Evolutionary conservation across 2,113 vertebrate species (phyloP), one percentile per base, ranked within the genome.

Genomic region (Apeltes quadracus): DNA sequence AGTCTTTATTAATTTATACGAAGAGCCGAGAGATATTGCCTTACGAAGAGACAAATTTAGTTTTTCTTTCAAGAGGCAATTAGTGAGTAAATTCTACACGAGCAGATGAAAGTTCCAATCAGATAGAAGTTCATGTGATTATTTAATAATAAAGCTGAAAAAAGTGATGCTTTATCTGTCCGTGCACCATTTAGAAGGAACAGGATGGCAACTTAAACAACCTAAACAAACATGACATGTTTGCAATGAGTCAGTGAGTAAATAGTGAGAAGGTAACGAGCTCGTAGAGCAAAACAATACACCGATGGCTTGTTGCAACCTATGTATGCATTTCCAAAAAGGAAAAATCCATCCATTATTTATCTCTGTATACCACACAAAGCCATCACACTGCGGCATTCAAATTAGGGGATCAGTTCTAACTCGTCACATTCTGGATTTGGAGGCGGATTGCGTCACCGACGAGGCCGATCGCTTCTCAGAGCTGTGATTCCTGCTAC

Each of bases 321-420:
- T n/a, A n/a, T 25, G 4, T 25, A 13, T 44, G 56, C 34, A 44
- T 76, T 73, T 76, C 63, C 58, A 78, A 63, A 51, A 51, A 34
- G 29, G 41, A 22, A 11, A 67, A 72, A 71, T 58, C 4, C 41
- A 69, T 58, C 57, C 62, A 46, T 83, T 74, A 63, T 85, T 84
- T 81, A 82, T 84, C 38, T 70, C 39, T 23, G 22, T 29, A 43
- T 79, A 61, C 61, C 63, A 7, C 67, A 78, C 59, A 73, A 72
- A 43, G 73, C 53, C 74, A 64, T 51, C 56, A 14, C 69, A 53
- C 9, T 9, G 57, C 76, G 50, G 78, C 83, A 84, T 84, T 51
- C 10, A 46, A 76, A 79, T 51, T 58, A 63, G 58, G 48, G 76
- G 81, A 80, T 87, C 76, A 82, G 72, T 87, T 54, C 73, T 18